These are phyloP conservation scores for Fragum fragum DNA, from an alignment of 2,888 invertebrate species.

Conservation along the genomic window DNA sequence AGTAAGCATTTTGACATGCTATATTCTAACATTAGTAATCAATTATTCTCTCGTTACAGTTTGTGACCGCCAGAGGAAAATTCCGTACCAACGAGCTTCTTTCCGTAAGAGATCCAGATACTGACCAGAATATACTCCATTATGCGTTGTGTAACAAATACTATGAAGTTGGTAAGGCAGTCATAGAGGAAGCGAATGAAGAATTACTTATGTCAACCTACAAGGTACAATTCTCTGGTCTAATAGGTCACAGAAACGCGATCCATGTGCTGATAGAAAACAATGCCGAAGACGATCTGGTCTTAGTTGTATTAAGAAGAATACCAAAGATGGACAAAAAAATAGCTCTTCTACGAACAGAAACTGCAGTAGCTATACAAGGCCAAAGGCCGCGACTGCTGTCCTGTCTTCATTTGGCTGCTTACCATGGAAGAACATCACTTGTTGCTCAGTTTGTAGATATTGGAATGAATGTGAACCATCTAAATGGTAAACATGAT, in stretches of 20 bases:
- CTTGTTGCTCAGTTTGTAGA: slow-evolving; percentile 75
- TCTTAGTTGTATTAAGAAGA: slow-evolving; percentile 47
- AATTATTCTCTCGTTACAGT: not conserved
- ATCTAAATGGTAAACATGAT: slow-evolving; percentile 81
- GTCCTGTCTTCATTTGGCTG: slow-evolving; percentile 76
- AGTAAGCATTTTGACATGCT: too few species aligned
- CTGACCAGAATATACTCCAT: slow-evolving; percentile 54
- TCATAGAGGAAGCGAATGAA: slow-evolving; percentile 34
- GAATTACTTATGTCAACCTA: slow-evolving; percentile 63
- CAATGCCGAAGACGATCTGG: slow-evolving; percentile 66
- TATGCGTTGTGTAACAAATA: slow-evolving; percentile 41
- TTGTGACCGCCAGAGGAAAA: not conserved
- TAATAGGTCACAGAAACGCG: slow-evolving; percentile 71
- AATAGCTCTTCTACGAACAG: slow-evolving; percentile 47
- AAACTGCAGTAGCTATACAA: slow-evolving; percentile 76
- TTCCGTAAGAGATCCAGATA: slow-evolving; percentile 17
- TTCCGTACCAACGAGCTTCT: not conserved
- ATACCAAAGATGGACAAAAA: slow-evolving; percentile 12
- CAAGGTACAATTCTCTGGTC: slow-evolving; percentile 39
- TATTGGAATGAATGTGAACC: slow-evolving; percentile 72
- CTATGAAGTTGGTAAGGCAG: slow-evolving; percentile 39
- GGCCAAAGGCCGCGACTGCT: slow-evolving; percentile 82
- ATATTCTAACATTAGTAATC: too few species aligned
- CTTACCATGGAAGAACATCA: slow-evolving; percentile 69
- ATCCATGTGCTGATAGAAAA: slow-evolving; percentile 78